Conservation (phyloP, 2,888 invertebrate species). For the Trachelus tabidus region DNA sequence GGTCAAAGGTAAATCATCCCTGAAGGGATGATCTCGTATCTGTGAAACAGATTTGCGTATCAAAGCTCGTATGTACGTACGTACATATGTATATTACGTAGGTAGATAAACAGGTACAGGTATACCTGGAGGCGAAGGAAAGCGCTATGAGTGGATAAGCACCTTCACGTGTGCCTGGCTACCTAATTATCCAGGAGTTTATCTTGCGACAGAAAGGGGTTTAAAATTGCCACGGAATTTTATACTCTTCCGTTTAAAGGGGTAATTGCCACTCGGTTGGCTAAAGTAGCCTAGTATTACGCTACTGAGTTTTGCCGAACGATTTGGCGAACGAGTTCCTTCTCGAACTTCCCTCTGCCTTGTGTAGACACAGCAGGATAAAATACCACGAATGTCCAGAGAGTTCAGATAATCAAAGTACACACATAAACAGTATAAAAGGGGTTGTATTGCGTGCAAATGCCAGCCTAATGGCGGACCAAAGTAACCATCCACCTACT, state of each 20-base stretch:
- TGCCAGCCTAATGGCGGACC: neutral
- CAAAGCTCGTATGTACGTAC: neutral
- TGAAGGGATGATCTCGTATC: neutral
- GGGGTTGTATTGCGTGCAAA: neutral
- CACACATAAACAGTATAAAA: neutral
- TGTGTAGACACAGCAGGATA: neutral
- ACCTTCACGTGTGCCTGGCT: neutral
- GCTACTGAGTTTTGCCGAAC: neutral
- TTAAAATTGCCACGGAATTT: neutral
- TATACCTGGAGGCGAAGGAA: neutral
- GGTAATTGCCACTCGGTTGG: neutral
- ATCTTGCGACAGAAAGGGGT: neutral
- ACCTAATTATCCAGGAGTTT: neutral
- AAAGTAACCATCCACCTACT: neutral
- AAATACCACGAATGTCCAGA: neutral
- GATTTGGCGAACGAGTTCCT: neutral
- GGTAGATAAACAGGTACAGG: neutral
- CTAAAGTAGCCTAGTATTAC: neutral
- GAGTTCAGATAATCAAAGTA: neutral
- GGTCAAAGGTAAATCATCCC: neutral
- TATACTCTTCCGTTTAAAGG: neutral
- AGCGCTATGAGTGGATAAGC: neutral
- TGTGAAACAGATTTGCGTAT: neutral
- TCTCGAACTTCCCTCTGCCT: neutral
- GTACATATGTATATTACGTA: neutral